Base-by-base conservation (phyloP, 2,888 invertebrate species). In the Steinernema scapterisci region DNA sequence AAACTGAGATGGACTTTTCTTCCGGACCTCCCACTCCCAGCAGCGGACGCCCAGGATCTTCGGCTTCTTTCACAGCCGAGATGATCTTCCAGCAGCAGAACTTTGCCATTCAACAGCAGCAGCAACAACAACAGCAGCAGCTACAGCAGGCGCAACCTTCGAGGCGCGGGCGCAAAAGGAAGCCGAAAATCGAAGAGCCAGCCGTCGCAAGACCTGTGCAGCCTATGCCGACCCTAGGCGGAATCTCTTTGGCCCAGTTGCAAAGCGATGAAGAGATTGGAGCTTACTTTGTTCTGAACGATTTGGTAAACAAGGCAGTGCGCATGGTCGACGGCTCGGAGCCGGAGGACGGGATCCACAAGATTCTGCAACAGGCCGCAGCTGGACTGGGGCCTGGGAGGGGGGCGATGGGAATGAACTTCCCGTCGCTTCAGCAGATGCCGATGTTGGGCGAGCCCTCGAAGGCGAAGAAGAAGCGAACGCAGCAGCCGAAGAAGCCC, bases 381-480 rank as follows among this genome's bases (percentile, higher is more conserved):
- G 25, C 21, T 16, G 16, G 31, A 63, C 11, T 31, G 63, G 27
- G 11, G 23, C 13, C 54, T 25, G 54, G 25, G 6, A 19, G 54
- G 21, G 54, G 54, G 25, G 21, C 27, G 19, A 16, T 25, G 31
- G 25, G 27, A 3, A 27, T 31, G 27, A 31, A 13, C 3, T 63
- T 63, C 31, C 54, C 54, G 6, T 16, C n/a, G n/a, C 72, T 46
- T 5, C 72, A 27, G 63, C 63, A 63, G 31, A 63, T 63, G 63
- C 63, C 63, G 31, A 31, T 63, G 63, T 25, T 71, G 21, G 72
- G 38, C 9, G 79, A 80, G 1, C 72, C 76, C 3, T 80, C 84
- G 23, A 81, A 80, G 70, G 76, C 80, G n/a, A 86, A 86, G 76
- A 83, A 84, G 80, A 85, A 84, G 76, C 74, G 84, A 5, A 25